A percentile compares a stretch with the other conserved stretches of the same genome.
These are phyloP conservation scores for Dreissena polymorpha DNA, from an alignment of 1,140 invertebrate species.

Conservation along the genomic window DNA sequence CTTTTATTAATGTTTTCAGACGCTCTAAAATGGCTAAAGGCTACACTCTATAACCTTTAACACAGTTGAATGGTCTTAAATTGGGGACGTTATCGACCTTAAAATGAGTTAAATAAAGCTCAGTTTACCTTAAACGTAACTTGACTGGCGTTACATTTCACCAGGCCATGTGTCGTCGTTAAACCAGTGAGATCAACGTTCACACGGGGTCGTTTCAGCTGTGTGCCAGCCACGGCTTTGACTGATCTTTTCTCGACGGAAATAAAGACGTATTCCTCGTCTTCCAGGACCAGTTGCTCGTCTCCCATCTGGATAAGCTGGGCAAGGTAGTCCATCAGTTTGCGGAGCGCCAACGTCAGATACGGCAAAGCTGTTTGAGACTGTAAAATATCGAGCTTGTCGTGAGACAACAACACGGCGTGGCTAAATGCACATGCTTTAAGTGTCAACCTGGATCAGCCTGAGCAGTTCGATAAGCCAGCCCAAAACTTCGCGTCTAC, in stretches of 20 bases:
- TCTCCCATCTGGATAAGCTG: neutral
- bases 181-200: constrained; percentile 9
- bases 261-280: constrained; percentile 36
- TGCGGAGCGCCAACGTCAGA: constrained; percentile 19
- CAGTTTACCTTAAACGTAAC: constrained; percentile 23
- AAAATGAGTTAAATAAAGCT: neutral
- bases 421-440: neutral
- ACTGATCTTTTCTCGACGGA: constrained; percentile 12
- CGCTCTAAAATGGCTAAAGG: too few relatives aligned
- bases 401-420: neutral
- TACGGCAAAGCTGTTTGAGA: constrained; percentile 35
- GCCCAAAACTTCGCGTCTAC: too few relatives aligned
- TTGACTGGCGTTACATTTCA: constrained; percentile 20
- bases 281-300: constrained; percentile 2
- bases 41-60: too few relatives aligned
- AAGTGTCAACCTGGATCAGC: neutral
- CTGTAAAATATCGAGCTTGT: constrained; percentile 15
- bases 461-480: too few relatives aligned
- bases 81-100: too few relatives aligned
- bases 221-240: neutral
- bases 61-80: too few relatives aligned
- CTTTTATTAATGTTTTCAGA: too few relatives aligned
- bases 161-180: neutral
- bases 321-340: constrained; percentile 9
- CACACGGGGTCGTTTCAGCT: constrained; percentile 13